A percentile compares a stretch with the other conserved stretches of the same genome.
phyloP scores from a whole-genome alignment of 2,113 vertebrate species.

The Pteronura brasiliensis region DNA sequence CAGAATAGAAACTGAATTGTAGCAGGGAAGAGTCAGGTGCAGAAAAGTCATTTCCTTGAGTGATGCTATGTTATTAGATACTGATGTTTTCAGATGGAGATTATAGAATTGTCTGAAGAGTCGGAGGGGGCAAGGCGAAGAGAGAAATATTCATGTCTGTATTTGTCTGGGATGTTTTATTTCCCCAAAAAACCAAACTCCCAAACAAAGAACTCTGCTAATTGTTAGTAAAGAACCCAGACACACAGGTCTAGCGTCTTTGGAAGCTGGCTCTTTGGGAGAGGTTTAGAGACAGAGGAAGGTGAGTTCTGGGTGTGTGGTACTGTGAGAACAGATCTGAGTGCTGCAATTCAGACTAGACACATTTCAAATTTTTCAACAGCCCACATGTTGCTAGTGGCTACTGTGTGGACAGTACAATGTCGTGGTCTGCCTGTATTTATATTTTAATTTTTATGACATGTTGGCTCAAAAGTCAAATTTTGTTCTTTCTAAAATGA shows the following conservation, averaged over 20 bases:
- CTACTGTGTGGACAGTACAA: background rate
- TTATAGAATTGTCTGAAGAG: background rate
- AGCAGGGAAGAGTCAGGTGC: background rate
- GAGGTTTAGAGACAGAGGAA: background rate
- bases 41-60: background rate
- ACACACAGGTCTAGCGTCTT: background rate
- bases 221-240: background rate
- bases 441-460: constrained; percentile 7
- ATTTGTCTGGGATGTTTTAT: background rate
- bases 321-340: background rate
- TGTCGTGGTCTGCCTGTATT: background rate
- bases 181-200: background rate
- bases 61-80: background rate
- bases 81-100: background rate
- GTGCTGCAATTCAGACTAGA: background rate
- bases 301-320: background rate
- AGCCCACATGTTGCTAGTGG: background rate
- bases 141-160: background rate
- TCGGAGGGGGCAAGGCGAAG: background rate
- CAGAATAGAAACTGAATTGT: background rate
- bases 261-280: background rate
- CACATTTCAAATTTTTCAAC: background rate
- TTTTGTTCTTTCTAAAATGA: background rate
- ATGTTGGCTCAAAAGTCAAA: background rate
- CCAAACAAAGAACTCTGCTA: background rate